These are phyloP conservation scores for Dendrocopos noguchii DNA, from an alignment of 2,113 vertebrate species.

Conservation along the genomic window DNA sequence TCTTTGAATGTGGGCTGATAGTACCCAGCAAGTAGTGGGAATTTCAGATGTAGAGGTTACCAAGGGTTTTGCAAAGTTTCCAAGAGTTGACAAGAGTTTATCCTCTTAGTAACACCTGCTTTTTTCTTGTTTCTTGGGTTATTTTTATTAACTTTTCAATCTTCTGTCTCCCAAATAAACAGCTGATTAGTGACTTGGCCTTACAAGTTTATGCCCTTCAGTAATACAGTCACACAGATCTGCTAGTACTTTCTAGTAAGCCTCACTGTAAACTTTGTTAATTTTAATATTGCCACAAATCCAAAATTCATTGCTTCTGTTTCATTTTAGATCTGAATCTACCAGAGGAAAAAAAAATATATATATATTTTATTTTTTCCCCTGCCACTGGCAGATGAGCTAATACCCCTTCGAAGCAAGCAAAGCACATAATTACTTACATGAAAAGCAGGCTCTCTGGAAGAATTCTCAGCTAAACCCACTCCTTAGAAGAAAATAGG, in stretches of 20 bases:
- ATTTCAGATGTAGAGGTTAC: background rate
- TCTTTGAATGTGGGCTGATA: background rate
- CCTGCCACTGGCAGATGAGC: constrained; percentile 49
- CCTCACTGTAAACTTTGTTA: background rate
- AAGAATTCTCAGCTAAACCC: constrained; percentile 82
- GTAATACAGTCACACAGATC: background rate
- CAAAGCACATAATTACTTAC: constrained; percentile 89
- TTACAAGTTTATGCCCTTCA: constrained; percentile 8
- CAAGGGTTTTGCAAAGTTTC: background rate
- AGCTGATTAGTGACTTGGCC: background rate
- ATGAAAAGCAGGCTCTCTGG: constrained; percentile 86
- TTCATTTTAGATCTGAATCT: constrained; percentile 52
- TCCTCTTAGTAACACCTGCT: background rate
- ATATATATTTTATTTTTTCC: background rate
- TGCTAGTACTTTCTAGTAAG: constrained; percentile 37
- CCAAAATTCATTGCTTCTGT: constrained; percentile 22
- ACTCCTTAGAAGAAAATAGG: constrained; percentile 76
- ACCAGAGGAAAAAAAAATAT: background rate
- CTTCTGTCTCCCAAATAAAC: background rate
- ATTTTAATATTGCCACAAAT: constrained; percentile 36
- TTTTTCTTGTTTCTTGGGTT: constrained; percentile 8
- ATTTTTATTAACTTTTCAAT: constrained; percentile 19
- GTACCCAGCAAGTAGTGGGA: background rate
- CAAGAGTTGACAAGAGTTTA: background rate
- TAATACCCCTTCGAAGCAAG: constrained; percentile 77